Conservation (phyloP, 1,140 invertebrate genomes). For the Periplaneta americana region DNA sequence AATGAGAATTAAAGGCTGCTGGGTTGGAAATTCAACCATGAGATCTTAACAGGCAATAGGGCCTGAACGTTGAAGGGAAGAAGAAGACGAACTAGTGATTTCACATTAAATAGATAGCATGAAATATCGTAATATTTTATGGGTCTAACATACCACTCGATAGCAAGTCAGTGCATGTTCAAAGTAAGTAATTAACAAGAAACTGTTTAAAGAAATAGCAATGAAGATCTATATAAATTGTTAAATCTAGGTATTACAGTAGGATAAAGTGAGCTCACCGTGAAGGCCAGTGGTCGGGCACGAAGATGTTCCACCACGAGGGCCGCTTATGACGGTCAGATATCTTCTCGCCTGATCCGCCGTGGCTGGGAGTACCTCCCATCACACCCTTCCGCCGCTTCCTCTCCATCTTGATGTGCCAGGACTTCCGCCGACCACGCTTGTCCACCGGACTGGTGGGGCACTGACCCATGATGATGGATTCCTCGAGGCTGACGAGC, state of each 20-base stretch:
- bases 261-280: background rate
- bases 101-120: no score
- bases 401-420: slow-evolving; percentile 63
- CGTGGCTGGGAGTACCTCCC: slow-evolving; percentile 35
- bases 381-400: slow-evolving; percentile 57
- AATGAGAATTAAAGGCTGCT: no score
- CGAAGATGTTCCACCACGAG: slow-evolving; percentile 83
- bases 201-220: no score
- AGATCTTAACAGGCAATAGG: no score
- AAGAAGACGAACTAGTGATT: no score
- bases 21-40: no score
- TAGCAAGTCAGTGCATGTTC: no score
- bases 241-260: background rate
- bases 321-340: slow-evolving; percentile 60
- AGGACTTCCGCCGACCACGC: slow-evolving; percentile 54
- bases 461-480: slow-evolving; percentile 3
- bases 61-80: no score
- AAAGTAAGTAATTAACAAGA: background rate
- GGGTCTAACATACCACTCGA: no score
- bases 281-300: slow-evolving; percentile 57
- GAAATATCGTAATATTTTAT: no score
- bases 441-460: slow-evolving; percentile 26
- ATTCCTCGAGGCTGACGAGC: slow-evolving; percentile 35
- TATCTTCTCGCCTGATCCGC: background rate
- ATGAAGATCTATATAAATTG: background rate